phyloP scores from a whole-genome alignment of 2,113 vertebrate genomes.

The Asarcornis scutulata region DNA sequence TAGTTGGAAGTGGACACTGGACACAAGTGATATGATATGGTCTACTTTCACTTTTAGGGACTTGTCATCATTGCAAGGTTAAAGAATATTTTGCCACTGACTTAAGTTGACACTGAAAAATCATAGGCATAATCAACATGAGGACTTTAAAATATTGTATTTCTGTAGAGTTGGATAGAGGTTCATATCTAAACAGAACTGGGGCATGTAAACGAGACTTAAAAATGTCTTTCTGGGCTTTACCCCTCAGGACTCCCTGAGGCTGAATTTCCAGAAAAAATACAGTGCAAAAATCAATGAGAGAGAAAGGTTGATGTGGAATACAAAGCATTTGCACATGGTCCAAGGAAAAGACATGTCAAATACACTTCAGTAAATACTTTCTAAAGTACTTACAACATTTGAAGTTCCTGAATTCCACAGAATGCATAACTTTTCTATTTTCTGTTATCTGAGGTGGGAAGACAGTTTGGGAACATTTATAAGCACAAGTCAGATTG shows the following conservation, averaged over 20 bases:
- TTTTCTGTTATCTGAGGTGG: not conserved
- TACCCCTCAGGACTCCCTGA: not conserved
- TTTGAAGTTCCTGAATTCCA: not conserved
- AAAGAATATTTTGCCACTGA: not conserved
- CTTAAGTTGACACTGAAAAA: not conserved
- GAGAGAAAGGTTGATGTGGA: not conserved
- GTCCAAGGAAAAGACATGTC: not conserved
- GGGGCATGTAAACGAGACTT: not conserved
- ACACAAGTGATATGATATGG: fast-evolving
- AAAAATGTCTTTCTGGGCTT: not conserved
- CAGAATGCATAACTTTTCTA: not conserved
- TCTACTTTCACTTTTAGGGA: not conserved
- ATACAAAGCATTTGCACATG: not conserved
- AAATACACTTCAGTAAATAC: not conserved
- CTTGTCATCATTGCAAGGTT: not conserved
- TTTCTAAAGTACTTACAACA: not conserved
- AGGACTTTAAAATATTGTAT: not conserved
- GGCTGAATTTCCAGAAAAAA: not conserved
- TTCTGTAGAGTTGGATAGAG: not conserved
- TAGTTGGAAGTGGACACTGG: not conserved
- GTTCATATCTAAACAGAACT: not conserved
- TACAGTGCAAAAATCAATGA: not conserved
- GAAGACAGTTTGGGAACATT: not conserved
- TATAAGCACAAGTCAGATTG: not conserved
- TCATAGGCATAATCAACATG: not conserved